Percentiles rank a stretch among this genome's conserved stretches.
Conservation (phyloP, 2,113 vertebrate species). For the Corythaixoides concolor region DNA sequence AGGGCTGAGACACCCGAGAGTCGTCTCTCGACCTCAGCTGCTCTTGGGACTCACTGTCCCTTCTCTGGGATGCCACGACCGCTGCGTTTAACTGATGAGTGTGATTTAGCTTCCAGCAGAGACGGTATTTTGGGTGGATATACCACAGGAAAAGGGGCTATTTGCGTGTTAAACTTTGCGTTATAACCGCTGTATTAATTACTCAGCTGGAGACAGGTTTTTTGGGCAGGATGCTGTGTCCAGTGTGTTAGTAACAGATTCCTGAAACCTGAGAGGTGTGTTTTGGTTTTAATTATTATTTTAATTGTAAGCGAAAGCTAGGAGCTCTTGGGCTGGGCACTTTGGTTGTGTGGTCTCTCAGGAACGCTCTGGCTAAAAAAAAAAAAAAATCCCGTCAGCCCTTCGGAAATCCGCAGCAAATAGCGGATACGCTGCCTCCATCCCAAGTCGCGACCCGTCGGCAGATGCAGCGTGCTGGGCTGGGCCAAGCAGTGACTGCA, state of each 20-base stretch:
- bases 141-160: not conserved
- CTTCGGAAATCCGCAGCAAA: fast-evolving
- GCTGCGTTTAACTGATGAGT: not conserved
- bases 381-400: not conserved
- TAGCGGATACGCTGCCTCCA: not conserved
- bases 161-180: not conserved
- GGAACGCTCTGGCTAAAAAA: not conserved
- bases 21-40: not conserved
- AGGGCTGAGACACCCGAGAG: not conserved
- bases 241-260: not conserved
- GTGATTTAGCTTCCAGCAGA: not conserved
- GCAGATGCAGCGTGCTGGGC: not conserved
- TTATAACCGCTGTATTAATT: not conserved
- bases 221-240: not conserved
- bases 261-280: not conserved
- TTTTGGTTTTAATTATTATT: not conserved
- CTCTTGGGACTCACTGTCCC: not conserved
- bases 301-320: not conserved
- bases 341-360: not conserved
- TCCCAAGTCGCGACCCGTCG: fast-evolving
- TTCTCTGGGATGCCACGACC: fast-evolving
- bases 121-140: not conserved
- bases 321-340: not conserved
- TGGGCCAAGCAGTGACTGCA: too few relatives aligned
- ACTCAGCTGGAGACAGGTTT: not conserved